Evolutionary conservation across 2,797 vertebrate species (phyloP), one percentile per base, ranked within the genome.

Genomic region (Selene dorsalis): DNA sequence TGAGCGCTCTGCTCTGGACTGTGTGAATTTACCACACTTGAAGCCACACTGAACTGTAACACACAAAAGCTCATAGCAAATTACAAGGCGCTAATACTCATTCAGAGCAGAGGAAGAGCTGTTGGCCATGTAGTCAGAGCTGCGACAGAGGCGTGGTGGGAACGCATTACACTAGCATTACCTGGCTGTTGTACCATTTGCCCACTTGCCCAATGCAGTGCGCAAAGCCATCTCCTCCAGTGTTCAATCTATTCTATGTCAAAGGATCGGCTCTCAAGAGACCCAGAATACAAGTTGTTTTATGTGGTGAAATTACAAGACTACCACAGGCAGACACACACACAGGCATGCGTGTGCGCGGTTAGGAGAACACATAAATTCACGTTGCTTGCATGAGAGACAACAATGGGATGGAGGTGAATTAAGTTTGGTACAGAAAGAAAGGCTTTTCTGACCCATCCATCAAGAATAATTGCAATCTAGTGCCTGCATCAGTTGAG

Each of bases 191-290:
- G 64, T 80, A 82, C 55, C 61, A 73, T 50, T 82, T 80, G 68
- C 68, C 84, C 73, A 75, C 69, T 88, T 84, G 83, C 59, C 75
- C 77, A 77, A 53, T 47, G 50, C 80, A 81, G 71, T 78, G 81
- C 69, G 77, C 63, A 73, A 75, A 76, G 63, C 62, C 61, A 63
- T 65, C 69, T 73, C 71, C 69, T 58, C 72, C 77, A 58, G 76
- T 72, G 77, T 87, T 89, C 79, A 82, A 93, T 94, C 84, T 90
- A 87, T 87, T 86, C 77, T 13, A 32, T 93, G 92, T 91, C 92
- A 93, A 87, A 84, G 72, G 90, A 91, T 89, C 88, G 87, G 57
- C 47, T 35, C 92, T 84, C 87, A 14, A 47, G 90, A 88, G 88
- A 82, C 59, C 16, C 8, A 20, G 50, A 80, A 83, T 67, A 90